Evolutionary conservation across 2,888 invertebrate species (phyloP), one percentile per base, ranked within the genome.

Genomic region (Plagodis pulveraria): DNA sequence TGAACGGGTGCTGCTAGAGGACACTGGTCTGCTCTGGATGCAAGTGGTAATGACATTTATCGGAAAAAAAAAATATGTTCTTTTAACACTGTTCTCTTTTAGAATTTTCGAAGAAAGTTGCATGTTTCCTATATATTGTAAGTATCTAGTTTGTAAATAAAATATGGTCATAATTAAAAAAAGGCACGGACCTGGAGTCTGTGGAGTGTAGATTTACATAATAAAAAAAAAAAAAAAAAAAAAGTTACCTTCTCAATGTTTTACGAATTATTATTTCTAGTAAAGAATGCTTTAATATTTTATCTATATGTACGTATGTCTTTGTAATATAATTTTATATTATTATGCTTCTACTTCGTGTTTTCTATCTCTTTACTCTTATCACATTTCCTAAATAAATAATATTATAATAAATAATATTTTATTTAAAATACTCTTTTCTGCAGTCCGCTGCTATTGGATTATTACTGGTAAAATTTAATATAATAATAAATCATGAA

Each of bases 371-470:
- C 50, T 56, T 58, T 53, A 60, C 62, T 61, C 56, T 62, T 48
- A 9, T 57, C 66, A 65, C 55, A 53, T 55, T 59, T 63, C 11
- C 41, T 72, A 71, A 73, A 70, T 65, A 72, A 76, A 80, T 76
- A 12, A 73, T 34, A 73, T 70, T 75, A 78, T 74, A 75, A 77
- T 76, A 73, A 78, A 81, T 81, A 82, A 84, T 81, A 82, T 77
- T 79, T 78, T 79, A 77, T 75, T 75, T 78, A 77, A 80, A 76
- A 76, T 76, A 80, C 81, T 83, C 77, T 93, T 91, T 93, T 93
- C 93, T 93, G 93, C 95, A 95, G 95, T 95, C 95, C 87, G 95
- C 95, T 91, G 94, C 95, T 88, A 94, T 95, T 87, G 95, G 95
- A 95, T 94, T 95, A 87, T 93, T 95, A 92, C 94, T 95, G 95